phyloP scores from a whole-genome alignment of 2,888 invertebrate species.

The Diadromus collaris region DNA sequence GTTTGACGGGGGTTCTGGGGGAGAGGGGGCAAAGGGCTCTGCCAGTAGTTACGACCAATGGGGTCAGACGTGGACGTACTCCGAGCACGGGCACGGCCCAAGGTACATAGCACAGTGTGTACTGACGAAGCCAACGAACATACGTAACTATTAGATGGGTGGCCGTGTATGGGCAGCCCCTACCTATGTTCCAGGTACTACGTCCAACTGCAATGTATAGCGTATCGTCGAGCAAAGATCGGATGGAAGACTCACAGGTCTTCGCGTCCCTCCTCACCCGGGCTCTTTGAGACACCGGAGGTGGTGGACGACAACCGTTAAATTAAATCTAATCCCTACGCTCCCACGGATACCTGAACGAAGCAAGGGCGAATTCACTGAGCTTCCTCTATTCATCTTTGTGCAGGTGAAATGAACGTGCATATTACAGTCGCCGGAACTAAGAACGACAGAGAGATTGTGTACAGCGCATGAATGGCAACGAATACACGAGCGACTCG shows the following conservation, averaged over 20 bases:
- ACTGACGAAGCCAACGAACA: constrained; percentile 1
- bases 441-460: neutral
- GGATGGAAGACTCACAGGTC: neutral
- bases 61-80: constrained; percentile 38
- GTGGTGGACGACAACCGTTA: constrained; percentile 38
- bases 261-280: neutral
- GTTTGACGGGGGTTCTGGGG: constrained; percentile 10
- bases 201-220: neutral
- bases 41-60: constrained; percentile 37
- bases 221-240: constrained; percentile 4
- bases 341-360: constrained; percentile 27
- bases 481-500: constrained; percentile 27
- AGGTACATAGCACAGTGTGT: neutral
- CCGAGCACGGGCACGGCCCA: neutral
- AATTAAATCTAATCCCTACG: constrained; percentile 52
- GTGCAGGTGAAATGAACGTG: constrained; percentile 6
- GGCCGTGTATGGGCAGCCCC: neutral
- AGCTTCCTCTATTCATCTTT: constrained; percentile 30
- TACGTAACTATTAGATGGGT: constrained; percentile 17
- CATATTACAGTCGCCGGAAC: neutral
- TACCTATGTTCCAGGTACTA: neutral
- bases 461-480: neutral
- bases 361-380: constrained; percentile 7
- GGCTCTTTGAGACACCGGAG: constrained; percentile 24
- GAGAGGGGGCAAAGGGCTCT: neutral